phyloP scores from a whole-genome alignment of 2,888 invertebrate species.

The Cremastobaeus sp. region DNA sequence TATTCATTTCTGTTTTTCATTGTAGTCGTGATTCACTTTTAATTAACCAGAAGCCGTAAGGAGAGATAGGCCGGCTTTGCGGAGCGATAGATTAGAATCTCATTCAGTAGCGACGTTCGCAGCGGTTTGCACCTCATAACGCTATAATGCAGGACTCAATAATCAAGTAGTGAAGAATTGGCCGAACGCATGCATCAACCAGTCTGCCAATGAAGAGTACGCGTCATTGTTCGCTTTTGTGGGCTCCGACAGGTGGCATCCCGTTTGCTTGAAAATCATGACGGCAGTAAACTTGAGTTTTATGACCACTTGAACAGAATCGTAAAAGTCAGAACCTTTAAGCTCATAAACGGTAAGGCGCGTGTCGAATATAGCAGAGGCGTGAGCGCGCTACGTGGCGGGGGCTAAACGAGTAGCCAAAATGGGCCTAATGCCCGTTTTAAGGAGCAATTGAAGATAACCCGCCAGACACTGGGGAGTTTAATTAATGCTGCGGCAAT shows the following conservation, averaged over 20 bases:
- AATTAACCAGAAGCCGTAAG: no score
- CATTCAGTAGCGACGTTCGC: slow-evolving; percentile 45
- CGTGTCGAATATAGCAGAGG: slow-evolving; percentile 77
- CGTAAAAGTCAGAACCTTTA: slow-evolving; percentile 81
- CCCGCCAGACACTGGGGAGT: slow-evolving; percentile 66
- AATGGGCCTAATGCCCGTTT: slow-evolving; percentile 76
- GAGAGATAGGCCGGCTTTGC: no score
- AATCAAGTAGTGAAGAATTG: slow-evolving; percentile 64
- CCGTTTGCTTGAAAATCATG: slow-evolving; percentile 79
- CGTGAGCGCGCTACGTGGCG: slow-evolving; percentile 67
- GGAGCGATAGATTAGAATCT: no score
- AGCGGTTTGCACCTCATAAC: slow-evolving; percentile 61
- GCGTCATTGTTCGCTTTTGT: slow-evolving; percentile 70
- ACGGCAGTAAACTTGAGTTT: slow-evolving; percentile 81
- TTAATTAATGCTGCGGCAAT: slow-evolving; percentile 70
- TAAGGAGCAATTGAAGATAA: slow-evolving; percentile 71
- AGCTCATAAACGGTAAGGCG: slow-evolving; percentile 76
- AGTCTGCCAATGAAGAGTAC: slow-evolving; percentile 62
- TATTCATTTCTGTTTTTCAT: no score
- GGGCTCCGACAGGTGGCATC: slow-evolving; percentile 77
- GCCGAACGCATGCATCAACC: slow-evolving; percentile 61
- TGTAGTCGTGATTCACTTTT: no score
- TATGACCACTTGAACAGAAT: slow-evolving; percentile 81
- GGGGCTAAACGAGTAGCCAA: slow-evolving; percentile 70
- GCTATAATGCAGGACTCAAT: slow-evolving; percentile 44